Evolutionary conservation across 2,888 invertebrate species (phyloP).

Genomic region (Craniophora ligustri): DNA sequence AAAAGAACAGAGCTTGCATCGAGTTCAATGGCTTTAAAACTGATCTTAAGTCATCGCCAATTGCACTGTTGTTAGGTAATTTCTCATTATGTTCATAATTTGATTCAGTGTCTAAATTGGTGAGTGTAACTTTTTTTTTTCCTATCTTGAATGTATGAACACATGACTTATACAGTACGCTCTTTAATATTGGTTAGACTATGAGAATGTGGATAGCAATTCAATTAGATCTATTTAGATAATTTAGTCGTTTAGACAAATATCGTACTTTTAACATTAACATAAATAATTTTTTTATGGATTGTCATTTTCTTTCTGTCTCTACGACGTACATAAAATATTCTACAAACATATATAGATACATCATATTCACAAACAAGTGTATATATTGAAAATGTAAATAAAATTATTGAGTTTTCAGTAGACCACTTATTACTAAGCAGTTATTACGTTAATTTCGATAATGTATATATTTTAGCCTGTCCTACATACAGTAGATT

Average conservation of each 20-base stretch:
- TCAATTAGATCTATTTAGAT: too few species aligned
- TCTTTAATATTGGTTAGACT: not conserved
- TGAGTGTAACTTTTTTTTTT: not conserved
- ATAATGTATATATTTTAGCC: not conserved
- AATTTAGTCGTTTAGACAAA: too few species aligned
- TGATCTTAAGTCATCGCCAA: slow-evolving; percentile 13
- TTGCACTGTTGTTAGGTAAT: not conserved
- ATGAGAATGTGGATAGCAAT: not conserved
- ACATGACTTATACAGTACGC: not conserved
- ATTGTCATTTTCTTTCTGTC: too few species aligned
- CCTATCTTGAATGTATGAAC: not conserved
- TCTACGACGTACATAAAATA: too few species aligned
- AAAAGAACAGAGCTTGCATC: slow-evolving; percentile 27
- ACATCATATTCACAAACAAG: too few species aligned
- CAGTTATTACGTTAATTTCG: not conserved
- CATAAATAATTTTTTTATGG: too few species aligned
- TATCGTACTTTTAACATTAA: too few species aligned
- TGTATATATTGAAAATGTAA: too few species aligned
- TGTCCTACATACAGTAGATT: too few species aligned
- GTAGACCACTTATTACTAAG: too few species aligned
- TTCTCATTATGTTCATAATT: not conserved
- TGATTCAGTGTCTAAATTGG: not conserved
- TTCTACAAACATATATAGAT: too few species aligned
- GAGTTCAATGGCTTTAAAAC: slow-evolving; percentile 27
- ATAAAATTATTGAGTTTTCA: too few species aligned